phyloP scores from a whole-genome alignment of 1,140 invertebrate species.

The Tribolium madens region DNA sequence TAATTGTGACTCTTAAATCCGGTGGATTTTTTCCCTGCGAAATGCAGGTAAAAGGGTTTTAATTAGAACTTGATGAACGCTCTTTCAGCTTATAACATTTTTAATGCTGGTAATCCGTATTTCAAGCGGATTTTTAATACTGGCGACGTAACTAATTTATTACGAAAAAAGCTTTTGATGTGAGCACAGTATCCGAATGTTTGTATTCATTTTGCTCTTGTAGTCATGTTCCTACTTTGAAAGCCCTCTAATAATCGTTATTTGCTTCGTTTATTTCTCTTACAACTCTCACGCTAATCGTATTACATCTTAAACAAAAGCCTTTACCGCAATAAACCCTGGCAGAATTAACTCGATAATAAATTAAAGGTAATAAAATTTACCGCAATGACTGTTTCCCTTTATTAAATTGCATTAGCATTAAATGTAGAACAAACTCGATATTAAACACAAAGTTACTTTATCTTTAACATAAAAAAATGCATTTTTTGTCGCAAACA shows the following conservation, averaged over 20 bases:
- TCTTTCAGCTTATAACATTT: conserved; percentile 3
- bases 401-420: background rate
- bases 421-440: background rate
- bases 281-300: background rate
- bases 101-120: conserved; percentile 12
- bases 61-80: conserved; percentile 7
- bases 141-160: background rate
- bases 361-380: conserved; percentile 10
- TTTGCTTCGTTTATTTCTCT: background rate
- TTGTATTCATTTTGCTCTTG: background rate
- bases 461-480: background rate
- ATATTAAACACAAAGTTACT: too few species aligned
- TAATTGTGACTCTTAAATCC: background rate
- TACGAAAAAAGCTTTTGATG: background rate
- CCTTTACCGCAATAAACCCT: background rate
- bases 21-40: background rate
- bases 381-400: background rate
- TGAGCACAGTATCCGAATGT: background rate
- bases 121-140: background rate
- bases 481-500: too few species aligned
- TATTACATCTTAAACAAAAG: conserved; percentile 15
- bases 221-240: background rate
- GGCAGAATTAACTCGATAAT: conserved; percentile 3
- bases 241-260: background rate
- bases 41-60: background rate